Conservation (phyloP, 2,888 invertebrate species). For the Vanessa cardui region DNA sequence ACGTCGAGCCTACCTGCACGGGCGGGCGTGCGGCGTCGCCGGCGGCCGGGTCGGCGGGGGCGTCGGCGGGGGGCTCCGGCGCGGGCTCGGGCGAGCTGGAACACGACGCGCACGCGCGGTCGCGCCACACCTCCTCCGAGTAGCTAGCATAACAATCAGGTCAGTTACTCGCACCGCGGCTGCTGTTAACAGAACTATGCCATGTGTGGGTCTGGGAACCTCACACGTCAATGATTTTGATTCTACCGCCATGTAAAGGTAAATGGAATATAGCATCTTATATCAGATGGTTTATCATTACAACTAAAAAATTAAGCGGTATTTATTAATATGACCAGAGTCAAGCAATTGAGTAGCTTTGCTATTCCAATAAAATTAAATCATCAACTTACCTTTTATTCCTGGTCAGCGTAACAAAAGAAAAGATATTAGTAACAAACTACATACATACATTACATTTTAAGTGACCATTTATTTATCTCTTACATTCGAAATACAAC, state of each 20-base stretch:
- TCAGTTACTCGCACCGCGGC: too few relatives aligned
- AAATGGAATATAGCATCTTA: too few relatives aligned
- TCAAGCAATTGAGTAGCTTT: too few relatives aligned
- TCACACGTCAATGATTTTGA: too few relatives aligned
- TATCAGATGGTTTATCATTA: too few relatives aligned
- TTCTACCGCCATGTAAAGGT: too few relatives aligned
- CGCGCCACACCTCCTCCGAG: conserved; percentile 74
- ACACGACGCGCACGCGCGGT: conserved; percentile 60
- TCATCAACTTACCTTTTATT: conserved; percentile 53
- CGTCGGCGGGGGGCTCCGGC: conserved; percentile 50
- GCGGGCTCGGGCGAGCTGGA: conserved; percentile 56
- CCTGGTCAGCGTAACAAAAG: conserved; percentile 57
- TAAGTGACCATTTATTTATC: neutral
- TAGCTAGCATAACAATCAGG: conserved; percentile 52
- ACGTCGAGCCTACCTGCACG: conserved; percentile 57
- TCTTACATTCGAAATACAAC: conserved; percentile 5
- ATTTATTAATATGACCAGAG: too few relatives aligned
- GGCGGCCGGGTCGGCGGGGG: conserved; percentile 54
- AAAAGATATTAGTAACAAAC: neutral
- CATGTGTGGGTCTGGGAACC: too few relatives aligned
- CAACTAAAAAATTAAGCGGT: too few relatives aligned
- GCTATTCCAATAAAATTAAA: neutral
- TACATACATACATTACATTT: neutral
- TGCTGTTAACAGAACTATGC: too few relatives aligned
- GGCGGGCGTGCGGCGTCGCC: conserved; percentile 66